Conservation (phyloP, 2,888 invertebrate species). For the Lepeophtheirus nordmannii region DNA sequence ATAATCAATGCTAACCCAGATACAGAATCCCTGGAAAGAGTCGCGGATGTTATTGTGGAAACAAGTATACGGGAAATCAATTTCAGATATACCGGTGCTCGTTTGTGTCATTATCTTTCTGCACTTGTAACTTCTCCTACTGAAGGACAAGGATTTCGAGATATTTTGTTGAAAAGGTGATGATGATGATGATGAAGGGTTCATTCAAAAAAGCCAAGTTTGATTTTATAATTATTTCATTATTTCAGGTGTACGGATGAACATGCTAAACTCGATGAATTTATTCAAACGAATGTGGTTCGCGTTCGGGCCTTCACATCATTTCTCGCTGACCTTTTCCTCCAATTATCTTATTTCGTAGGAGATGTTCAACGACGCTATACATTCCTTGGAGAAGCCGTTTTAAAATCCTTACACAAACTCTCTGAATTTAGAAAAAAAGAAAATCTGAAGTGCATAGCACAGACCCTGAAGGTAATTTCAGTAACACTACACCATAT, state of each 20-base stretch:
- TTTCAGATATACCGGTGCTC: conserved; percentile 18
- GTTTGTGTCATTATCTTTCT: conserved; percentile 3
- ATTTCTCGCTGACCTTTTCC: conserved; percentile 3
- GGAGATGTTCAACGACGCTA: background rate
- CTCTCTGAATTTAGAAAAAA: conserved; percentile 3
- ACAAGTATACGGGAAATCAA: conserved; percentile 4
- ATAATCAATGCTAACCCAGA: background rate
- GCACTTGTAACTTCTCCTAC: background rate
- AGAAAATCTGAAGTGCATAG: conserved; percentile 15
- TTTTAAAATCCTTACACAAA: background rate
- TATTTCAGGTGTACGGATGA: background rate
- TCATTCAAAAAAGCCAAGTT: no score
- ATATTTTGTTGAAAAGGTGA: no score
- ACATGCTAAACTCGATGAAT: background rate
- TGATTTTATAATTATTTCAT: background rate
- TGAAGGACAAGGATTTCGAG: background rate
- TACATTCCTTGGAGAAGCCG: conserved; percentile 7
- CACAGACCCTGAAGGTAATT: conserved; percentile 15
- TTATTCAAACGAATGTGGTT: background rate
- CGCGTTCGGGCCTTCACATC: background rate
- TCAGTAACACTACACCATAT: background rate
- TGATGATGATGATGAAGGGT: no score
- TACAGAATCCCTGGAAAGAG: background rate
- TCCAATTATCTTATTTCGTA: background rate
- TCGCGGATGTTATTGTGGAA: conserved; percentile 11